Evolutionary conservation across 2,113 vertebrate genomes (phyloP).

Genomic region (Hirundichthys speculiger): DNA sequence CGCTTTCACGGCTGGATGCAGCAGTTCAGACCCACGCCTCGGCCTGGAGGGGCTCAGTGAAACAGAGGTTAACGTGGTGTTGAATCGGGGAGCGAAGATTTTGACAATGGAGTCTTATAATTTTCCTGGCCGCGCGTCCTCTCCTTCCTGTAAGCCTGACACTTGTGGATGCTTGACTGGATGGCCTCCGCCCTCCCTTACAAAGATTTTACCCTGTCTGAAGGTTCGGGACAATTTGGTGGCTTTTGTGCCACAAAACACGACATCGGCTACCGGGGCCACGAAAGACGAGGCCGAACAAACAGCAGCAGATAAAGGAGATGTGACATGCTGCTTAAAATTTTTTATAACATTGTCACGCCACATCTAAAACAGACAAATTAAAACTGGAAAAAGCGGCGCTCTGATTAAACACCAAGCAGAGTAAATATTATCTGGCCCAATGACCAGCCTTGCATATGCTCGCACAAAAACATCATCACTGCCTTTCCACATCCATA

Average conservation of each 20-base stretch:
- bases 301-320: constrained; percentile 53
- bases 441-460: constrained; percentile 37
- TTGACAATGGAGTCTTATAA: constrained; percentile 34
- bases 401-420: constrained; percentile 67
- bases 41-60: constrained; percentile 17
- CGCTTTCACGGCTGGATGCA: constrained; percentile 71
- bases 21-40: constrained; percentile 57
- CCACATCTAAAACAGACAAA: constrained; percentile 65
- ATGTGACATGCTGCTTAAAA: constrained; percentile 44
- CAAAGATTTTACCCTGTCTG: constrained; percentile 15
- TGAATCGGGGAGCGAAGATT: constrained; percentile 23
- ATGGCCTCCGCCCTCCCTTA: background rate
- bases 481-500: constrained; percentile 60
- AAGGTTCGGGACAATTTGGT: constrained; percentile 30
- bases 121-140: constrained; percentile 29
- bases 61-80: constrained; percentile 59
- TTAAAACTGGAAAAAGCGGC: constrained; percentile 56
- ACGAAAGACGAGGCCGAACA: constrained; percentile 33
- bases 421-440: constrained; percentile 52
- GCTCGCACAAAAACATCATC: constrained; percentile 52
- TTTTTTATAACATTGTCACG: constrained; percentile 64
- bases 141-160: constrained; percentile 39
- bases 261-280: constrained; percentile 54
- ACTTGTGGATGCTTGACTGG: constrained; percentile 34
- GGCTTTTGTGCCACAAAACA: constrained; percentile 25